phyloP scores from a whole-genome alignment of 2,113 vertebrate species.

The Oxygymnocypris stewartii region DNA sequence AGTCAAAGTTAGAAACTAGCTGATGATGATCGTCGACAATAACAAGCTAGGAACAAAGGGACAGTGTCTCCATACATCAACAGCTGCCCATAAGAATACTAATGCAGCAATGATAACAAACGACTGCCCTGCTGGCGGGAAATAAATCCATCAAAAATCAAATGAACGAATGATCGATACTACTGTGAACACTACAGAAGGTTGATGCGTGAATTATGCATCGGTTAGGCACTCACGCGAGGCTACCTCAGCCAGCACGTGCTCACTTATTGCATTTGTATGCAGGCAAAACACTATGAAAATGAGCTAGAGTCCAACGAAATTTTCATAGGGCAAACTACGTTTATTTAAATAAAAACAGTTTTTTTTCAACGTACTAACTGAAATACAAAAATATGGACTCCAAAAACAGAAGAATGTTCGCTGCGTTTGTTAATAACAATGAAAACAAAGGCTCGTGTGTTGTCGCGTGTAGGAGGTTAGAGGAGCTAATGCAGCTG shows the following conservation, averaged over 20 bases:
- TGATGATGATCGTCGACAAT: conserved; percentile 19
- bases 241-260: conserved; percentile 35
- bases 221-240: conserved; percentile 7
- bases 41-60: conserved; percentile 21
- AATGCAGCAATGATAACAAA: conserved; percentile 36
- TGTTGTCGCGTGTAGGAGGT: conserved; percentile 7
- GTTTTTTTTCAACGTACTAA: conserved; percentile 70
- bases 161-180: conserved; percentile 17
- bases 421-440: conserved; percentile 28
- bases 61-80: conserved; percentile 16
- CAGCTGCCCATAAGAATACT: conserved; percentile 36
- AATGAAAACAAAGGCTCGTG: conserved; percentile 48
- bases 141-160: conserved; percentile 22
- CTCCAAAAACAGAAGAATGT: conserved; percentile 70
- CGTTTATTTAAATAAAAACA: conserved; percentile 76
- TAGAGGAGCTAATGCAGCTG: conserved; percentile 33
- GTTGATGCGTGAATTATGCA: conserved; percentile 33
- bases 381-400: conserved; percentile 82
- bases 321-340: conserved; percentile 75
- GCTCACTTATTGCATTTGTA: conserved; percentile 33
- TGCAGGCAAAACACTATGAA: conserved; percentile 52
- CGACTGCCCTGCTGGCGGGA: neutral
- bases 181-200: conserved; percentile 17
- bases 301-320: conserved; percentile 62
- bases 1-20: neutral